These are phyloP conservation scores for Rhabditophanes sp. DNA, from an alignment of 2,888 invertebrate genomes.

Conservation along the genomic window DNA sequence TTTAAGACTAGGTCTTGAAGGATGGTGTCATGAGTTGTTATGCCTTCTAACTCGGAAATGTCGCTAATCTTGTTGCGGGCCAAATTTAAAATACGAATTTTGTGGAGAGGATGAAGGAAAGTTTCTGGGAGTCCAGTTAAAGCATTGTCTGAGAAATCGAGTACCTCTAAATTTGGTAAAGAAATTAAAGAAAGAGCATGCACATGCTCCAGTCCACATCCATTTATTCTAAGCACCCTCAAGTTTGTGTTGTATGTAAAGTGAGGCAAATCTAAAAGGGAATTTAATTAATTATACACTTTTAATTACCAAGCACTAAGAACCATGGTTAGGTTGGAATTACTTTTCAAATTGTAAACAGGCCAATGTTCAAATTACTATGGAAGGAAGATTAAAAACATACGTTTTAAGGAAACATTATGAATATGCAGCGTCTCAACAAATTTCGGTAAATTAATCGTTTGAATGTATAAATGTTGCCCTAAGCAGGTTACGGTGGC, in stretches of 20 bases:
- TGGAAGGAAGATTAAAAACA: too few species aligned
- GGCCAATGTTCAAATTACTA: too few species aligned
- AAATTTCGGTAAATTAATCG: slow-evolving; percentile 14
- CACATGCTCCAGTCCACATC: slow-evolving; percentile 22
- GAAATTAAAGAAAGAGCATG: slow-evolving; percentile 24
- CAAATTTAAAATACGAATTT: slow-evolving; percentile 19
- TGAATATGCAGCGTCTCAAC: slow-evolving; percentile 16
- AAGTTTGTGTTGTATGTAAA: slow-evolving; percentile 26
- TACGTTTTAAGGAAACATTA: slow-evolving; percentile 14
- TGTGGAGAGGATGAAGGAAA: slow-evolving; percentile 19
- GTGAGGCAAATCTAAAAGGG: slow-evolving; percentile 30
- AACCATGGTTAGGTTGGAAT: too few species aligned
- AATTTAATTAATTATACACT: too few species aligned
- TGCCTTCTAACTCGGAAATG: slow-evolving; percentile 18
- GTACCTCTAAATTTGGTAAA: slow-evolving; percentile 26
- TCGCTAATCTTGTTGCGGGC: slow-evolving; percentile 23
- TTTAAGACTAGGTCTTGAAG: slow-evolving; percentile 25
- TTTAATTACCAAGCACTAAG: too few species aligned
- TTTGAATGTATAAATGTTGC: slow-evolving; percentile 10
- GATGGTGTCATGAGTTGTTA: slow-evolving; percentile 18
- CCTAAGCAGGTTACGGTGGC: slow-evolving; percentile 14
- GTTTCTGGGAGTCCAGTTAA: slow-evolving; percentile 22
- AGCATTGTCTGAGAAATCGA: slow-evolving; percentile 25
- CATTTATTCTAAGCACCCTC: slow-evolving; percentile 19
- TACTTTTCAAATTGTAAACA: too few species aligned